Evolutionary conservation across 2,113 vertebrate genomes (phyloP).

Genomic region (Physeter macrocephalus): DNA sequence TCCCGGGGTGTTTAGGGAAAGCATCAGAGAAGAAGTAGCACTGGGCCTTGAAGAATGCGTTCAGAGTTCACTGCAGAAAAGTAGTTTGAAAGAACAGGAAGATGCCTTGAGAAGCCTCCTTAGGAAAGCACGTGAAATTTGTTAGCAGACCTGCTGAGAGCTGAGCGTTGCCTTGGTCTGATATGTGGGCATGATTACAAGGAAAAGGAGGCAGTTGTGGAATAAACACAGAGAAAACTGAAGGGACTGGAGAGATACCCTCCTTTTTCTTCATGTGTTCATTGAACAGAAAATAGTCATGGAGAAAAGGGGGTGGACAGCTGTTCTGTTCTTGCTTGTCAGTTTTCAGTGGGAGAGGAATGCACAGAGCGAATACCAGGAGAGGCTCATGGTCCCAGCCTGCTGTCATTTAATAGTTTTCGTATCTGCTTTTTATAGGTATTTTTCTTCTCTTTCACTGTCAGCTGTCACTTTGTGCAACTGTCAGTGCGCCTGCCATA

Average conservation of each 20-base stretch:
- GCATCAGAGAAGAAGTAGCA: background rate
- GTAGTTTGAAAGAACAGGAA: background rate
- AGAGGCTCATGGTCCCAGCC: background rate
- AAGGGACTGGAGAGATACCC: background rate
- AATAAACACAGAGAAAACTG: background rate
- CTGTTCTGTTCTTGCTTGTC: constrained; percentile 37
- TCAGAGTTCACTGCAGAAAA: background rate
- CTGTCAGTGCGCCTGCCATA: background rate
- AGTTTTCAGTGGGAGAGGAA: constrained; percentile 40
- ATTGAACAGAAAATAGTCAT: constrained; percentile 48
- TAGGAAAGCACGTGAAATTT: background rate
- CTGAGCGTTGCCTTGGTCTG: background rate
- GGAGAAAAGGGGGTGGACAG: constrained; percentile 35
- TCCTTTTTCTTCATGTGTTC: constrained; percentile 13
- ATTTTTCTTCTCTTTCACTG: constrained; percentile 50
- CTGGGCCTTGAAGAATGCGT: background rate
- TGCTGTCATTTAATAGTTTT: constrained; percentile 51
- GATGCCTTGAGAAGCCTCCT: background rate
- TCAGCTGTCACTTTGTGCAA: constrained; percentile 34
- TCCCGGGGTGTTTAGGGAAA: background rate
- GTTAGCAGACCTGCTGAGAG: background rate
- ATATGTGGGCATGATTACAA: background rate
- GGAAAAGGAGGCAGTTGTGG: background rate
- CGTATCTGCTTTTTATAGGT: constrained; percentile 45
- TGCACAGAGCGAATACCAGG: constrained; percentile 12